Conservation (phyloP, 2,113 vertebrate genomes). For the Damaliscus lunatus region DNA sequence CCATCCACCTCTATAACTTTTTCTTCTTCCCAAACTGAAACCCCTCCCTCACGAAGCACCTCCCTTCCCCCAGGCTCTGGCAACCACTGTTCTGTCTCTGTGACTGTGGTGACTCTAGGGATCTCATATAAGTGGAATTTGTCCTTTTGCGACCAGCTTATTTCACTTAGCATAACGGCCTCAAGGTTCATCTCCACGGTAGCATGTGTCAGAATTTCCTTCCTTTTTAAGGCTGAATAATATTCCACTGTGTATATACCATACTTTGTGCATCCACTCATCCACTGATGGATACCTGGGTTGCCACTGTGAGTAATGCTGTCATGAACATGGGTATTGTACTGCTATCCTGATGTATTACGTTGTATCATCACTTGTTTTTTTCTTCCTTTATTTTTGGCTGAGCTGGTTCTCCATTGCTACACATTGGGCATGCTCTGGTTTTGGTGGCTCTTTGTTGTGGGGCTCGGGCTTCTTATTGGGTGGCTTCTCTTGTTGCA, state of each 20-base stretch:
- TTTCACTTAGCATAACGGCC: not conserved
- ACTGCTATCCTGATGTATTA: fast-evolving
- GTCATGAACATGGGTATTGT: fast-evolving
- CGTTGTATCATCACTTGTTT: not conserved
- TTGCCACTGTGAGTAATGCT: not conserved
- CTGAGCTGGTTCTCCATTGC: not conserved
- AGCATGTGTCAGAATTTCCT: not conserved
- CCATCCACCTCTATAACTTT: not conserved
- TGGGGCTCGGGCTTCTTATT: no score
- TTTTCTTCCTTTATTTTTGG: not conserved
- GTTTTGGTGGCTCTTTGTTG: no score
- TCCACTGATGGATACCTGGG: not conserved
- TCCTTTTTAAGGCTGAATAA: not conserved
- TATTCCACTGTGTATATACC: fast-evolving
- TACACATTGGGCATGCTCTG: not conserved
- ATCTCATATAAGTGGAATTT: not conserved
- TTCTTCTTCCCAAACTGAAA: not conserved
- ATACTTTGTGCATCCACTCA: not conserved
- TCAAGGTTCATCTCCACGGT: fast-evolving
- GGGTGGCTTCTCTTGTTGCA: no score
- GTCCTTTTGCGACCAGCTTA: not conserved
- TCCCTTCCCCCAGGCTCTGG: not conserved
- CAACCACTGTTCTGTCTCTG: not conserved
- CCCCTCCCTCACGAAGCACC: not conserved
- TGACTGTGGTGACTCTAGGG: not conserved